Percentiles rank a stretch among this genome's conserved stretches.
Conservation (phyloP, 2,797 vertebrate species). For the Thripadectes ignobilis region DNA sequence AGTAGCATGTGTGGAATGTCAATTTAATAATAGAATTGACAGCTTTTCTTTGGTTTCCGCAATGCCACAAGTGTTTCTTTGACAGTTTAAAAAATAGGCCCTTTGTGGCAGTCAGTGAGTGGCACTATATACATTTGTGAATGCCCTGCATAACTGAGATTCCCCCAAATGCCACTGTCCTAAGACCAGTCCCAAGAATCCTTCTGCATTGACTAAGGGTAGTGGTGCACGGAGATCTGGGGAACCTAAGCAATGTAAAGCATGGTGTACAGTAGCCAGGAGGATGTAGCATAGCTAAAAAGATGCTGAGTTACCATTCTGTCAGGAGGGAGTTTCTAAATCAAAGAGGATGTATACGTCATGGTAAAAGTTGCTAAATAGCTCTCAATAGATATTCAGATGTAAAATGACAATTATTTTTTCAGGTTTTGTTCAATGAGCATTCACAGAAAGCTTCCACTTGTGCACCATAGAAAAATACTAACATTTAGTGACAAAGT, state of each 20-base stretch:
- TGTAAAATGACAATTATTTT: neutral
- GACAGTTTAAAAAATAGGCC: conserved; percentile 91
- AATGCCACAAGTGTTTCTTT: conserved; percentile 92
- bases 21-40: conserved; percentile 92
- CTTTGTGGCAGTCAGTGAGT: conserved; percentile 87
- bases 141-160: conserved; percentile 93
- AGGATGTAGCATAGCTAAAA: neutral
- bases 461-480: neutral
- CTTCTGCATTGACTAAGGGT: conserved; percentile 43
- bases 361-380: neutral
- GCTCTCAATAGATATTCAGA: neutral
- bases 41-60: conserved; percentile 82
- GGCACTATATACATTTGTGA: conserved; percentile 96
- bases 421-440: neutral
- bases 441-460: neutral
- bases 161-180: conserved; percentile 84
- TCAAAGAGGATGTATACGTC: neutral
- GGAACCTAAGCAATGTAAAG: conserved; percentile 8
- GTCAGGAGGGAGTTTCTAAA: neutral
- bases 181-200: conserved; percentile 83
- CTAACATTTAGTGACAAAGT: neutral
- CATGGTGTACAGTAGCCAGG: neutral
- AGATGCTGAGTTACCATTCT: neutral
- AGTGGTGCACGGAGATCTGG: conserved; percentile 20
- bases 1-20: conserved; percentile 90